Evolutionary conservation across 1,140 invertebrate genomes (phyloP).

Genomic region (Orchesella cincta): DNA sequence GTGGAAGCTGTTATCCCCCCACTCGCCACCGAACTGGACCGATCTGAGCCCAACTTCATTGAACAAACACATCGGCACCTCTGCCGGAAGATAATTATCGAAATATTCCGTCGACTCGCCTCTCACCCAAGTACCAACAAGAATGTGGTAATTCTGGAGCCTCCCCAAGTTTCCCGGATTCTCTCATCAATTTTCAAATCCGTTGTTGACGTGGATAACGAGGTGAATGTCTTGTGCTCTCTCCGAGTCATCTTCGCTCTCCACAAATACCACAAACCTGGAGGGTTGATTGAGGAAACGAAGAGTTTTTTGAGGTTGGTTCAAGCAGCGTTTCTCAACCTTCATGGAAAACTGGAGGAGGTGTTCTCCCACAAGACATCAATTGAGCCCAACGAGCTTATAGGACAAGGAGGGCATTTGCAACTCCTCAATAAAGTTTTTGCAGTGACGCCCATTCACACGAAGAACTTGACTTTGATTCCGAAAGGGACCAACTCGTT

Average conservation of each 20-base stretch:
- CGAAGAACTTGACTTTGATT: conserved; percentile 72
- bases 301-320: conserved; percentile 91
- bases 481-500: conserved; percentile 87
- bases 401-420: conserved; percentile 85
- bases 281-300: conserved; percentile 82
- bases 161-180: conserved; percentile 83
- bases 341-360: conserved; percentile 87
- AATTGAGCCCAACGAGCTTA: conserved; percentile 80
- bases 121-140: no score
- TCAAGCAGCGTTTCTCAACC: conserved; percentile 87
- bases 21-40: background rate
- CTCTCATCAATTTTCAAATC: conserved; percentile 86
- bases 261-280: conserved; percentile 92
- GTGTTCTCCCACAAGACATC: conserved; percentile 85
- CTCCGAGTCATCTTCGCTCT: conserved; percentile 94
- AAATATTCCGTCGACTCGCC: conserved; percentile 90
- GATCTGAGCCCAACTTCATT: background rate
- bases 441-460: conserved; percentile 81
- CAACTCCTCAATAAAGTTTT: conserved; percentile 83
- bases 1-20: conserved; percentile 76
- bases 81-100: conserved; percentile 86
- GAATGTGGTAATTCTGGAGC: no score
- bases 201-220: conserved; percentile 90
- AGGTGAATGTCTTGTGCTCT: conserved; percentile 94
- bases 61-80: conserved; percentile 56